Base-by-base conservation (phyloP, 2,888 invertebrate genomes). In the Dastarcus helophoroides region DNA sequence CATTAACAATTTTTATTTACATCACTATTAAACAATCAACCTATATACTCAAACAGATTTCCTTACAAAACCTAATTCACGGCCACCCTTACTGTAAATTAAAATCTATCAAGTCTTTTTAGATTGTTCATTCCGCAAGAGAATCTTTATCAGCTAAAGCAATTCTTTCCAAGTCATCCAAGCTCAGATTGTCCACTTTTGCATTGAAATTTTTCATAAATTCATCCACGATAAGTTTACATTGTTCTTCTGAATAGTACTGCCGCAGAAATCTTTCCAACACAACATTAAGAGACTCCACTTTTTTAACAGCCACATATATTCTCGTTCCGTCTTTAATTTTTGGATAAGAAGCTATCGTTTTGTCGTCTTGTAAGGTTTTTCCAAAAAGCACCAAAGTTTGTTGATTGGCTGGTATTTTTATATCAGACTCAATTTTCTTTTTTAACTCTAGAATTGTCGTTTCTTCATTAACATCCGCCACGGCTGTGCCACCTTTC, bases 271-370 rank as follows among this genome's bases (percentile, higher is more conserved):
- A 67, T 49, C 70, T 70, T 2, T 64, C 56, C 16, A 75, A 60
- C 10, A 66, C 69, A 26, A 73, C 70, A 36, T 68, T 66, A 0
- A 84, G 56, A 0, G 69, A 62, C 31, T 76, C 74, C 4, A 72
- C 70, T 45, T 79, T 80, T 50, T 76, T 79, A 3, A 80, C 70
- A 14, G 82, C 65, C 35, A 84, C 60, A 51, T 78, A 78, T 24
- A 85, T 51, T 56, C 79, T 84, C 9, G 76, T 71, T 2, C 82
- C 83, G 37, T 83, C 79, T 55, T 76, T 78, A 17, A 84, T 77
- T 40, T 70, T 69, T 3, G 76, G 73, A 54, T 84, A 84, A 24
- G 73, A 73, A 22, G 70, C 66, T 25, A 85, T 60, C 4, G 67
- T 68, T 48, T 79, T 77, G 26, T 80, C 78, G 50, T 85, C 83